These are phyloP conservation scores for Sebastes kiyomatsui DNA, from an alignment of 2,797 vertebrate genomes.

Conservation along the genomic window DNA sequence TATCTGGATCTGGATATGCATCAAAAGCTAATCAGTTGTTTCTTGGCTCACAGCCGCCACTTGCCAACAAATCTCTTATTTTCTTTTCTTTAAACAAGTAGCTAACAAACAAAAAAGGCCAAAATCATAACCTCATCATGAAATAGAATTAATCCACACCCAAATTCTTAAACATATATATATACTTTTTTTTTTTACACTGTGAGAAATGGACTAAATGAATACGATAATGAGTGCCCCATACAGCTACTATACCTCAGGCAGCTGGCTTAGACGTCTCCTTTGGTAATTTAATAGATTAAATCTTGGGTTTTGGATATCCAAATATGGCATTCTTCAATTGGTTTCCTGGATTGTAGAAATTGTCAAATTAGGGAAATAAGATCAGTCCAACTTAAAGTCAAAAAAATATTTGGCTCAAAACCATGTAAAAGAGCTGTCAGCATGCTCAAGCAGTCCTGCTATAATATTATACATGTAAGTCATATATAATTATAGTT, in stretches of 20 bases:
- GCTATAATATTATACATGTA: neutral
- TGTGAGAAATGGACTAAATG: neutral
- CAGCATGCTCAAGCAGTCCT: neutral
- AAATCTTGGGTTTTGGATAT: neutral
- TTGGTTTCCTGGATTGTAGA: neutral
- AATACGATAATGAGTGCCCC: neutral
- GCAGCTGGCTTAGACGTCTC: neutral
- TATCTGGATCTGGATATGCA: neutral
- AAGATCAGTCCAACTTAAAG: slow-evolving; percentile 1
- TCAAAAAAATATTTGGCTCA: slow-evolving; percentile 16
- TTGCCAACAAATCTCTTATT: neutral
- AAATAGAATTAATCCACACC: neutral
- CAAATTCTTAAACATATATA: neutral
- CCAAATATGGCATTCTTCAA: neutral
- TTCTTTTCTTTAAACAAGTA: neutral
- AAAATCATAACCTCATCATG: neutral
- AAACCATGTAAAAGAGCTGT: neutral
- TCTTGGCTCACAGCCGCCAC: neutral
- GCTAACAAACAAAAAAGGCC: neutral
- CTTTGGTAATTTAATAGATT: neutral
- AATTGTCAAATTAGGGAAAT: slow-evolving; percentile 16
- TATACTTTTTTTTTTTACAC: neutral
- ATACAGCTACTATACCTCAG: neutral
- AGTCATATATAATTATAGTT: neutral
- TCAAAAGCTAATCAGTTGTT: neutral